Percentiles rank a stretch among this genome's conserved stretches.
These are phyloP conservation scores for Lithophane socia DNA, from an alignment of 2,888 invertebrate genomes.

Conservation along the genomic window DNA sequence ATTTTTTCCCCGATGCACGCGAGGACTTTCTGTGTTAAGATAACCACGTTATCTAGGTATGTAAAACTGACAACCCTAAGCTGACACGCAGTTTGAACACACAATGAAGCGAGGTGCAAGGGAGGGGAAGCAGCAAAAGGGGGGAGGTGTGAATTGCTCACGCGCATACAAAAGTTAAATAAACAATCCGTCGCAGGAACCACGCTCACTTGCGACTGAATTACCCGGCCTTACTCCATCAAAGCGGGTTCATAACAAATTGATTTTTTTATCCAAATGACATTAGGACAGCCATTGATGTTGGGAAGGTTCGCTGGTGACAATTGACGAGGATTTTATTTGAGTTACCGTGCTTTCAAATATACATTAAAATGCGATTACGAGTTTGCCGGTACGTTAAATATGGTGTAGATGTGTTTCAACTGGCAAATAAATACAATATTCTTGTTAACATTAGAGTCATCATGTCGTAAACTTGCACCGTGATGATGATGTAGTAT, in stretches of 20 bases:
- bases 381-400: conserved; percentile 59
- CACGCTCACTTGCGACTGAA: conserved; percentile 84
- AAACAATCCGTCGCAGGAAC: conserved; percentile 79
- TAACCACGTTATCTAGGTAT: conserved; percentile 45
- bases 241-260: conserved; percentile 79
- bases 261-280: conserved; percentile 78
- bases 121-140: conserved; percentile 36
- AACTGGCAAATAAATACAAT: conserved; percentile 62
- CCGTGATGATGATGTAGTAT: conserved; percentile 38
- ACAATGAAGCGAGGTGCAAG: conserved; percentile 76
- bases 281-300: conserved; percentile 67
- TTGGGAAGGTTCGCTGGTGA: conserved; percentile 63
- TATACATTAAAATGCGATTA: conserved; percentile 69
- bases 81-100: conserved; percentile 73
- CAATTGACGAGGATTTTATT: conserved; percentile 69
- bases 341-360: conserved; percentile 69
- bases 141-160: conserved; percentile 81
- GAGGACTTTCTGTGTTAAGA: conserved; percentile 38
- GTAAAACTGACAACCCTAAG: conserved; percentile 67
- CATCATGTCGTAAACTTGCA: conserved; percentile 20
- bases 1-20: conserved; percentile 38
- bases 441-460: conserved; percentile 47
- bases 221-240: conserved; percentile 74
- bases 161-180: conserved; percentile 76
- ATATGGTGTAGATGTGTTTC: conserved; percentile 59